Base-by-base conservation (phyloP, 2,888 invertebrate genomes). In the Entomobrya proxima region DNA sequence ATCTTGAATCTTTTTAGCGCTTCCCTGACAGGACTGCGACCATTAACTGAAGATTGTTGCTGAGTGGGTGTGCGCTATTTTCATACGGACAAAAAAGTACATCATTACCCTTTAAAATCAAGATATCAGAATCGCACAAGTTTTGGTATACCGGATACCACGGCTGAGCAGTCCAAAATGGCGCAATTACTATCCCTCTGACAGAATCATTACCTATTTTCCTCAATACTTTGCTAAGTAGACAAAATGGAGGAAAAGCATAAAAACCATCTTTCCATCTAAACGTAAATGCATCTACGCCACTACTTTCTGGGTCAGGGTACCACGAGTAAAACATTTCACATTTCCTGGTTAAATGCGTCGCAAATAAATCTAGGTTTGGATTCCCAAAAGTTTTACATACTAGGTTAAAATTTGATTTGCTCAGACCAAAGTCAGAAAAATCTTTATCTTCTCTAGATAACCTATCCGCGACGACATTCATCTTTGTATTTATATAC, bases 181-280 rank as follows among this genome's bases (percentile, higher is more conserved):
- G n/a, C n/a, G n/a, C n/a, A n/a, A n/a, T n/a, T n/a, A n/a, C n/a
- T n/a, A n/a, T n/a, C n/a, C n/a, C n/a, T n/a, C n/a, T n/a, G n/a
- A n/a, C n/a, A n/a, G n/a, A n/a, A n/a, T 69, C 69, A 69, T 9
- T 40, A 27, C 24, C 18, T 18, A 74, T 35, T 74, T 47, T 74
- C 9, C 30, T 9, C 32, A 75, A 21, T 5, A 75, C 75, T 24
- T 27, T 75, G 5, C 27, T 15, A 7, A 75, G 1, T 35, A 75
- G 32, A 15, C 6, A 13, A 21, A 77, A 77, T 1, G 77, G 77
- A 1, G 77, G 77, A 35, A 77, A 77, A 4, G 77, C 61, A 21
- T 77, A 77, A 77, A 77, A 77, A 11, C 15, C 2, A 27, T 77
- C 35, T 24, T 27, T 2, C 77, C 77, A 77, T 37, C 13, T 40